These are phyloP conservation scores for Achlya flavicornis DNA, from an alignment of 2,888 invertebrate species.

Conservation along the genomic window DNA sequence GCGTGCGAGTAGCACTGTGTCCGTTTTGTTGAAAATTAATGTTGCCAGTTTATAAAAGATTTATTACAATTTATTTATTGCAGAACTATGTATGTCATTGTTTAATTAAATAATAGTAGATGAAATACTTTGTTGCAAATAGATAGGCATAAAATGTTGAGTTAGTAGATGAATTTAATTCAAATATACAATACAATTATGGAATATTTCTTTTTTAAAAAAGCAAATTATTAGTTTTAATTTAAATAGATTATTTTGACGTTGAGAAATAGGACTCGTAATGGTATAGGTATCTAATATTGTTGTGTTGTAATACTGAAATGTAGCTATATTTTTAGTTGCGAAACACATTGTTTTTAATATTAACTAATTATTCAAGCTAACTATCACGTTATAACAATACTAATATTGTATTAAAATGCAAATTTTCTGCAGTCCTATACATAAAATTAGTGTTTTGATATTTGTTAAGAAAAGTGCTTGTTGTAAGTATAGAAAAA, in stretches of 20 bases:
- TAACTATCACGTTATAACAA: background rate
- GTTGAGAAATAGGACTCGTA: background rate
- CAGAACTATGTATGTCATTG: slow-evolving; percentile 15
- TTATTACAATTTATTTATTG: slow-evolving; percentile 33
- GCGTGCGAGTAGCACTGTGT: slow-evolving; percentile 63
- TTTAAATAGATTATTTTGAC: background rate
- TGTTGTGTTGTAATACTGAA: background rate
- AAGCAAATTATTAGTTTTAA: background rate
- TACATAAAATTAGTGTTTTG: slow-evolving; percentile 15
- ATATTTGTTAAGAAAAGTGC: background rate
- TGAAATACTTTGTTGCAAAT: background rate
- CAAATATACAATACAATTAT: background rate
- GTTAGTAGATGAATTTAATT: background rate
- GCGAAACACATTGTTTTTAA: background rate
- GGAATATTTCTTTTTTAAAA: background rate
- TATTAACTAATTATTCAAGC: background rate
- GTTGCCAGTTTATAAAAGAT: slow-evolving; percentile 48
- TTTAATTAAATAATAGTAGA: slow-evolving; percentile 1
- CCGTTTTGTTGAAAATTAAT: slow-evolving; percentile 37
- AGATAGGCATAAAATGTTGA: background rate
- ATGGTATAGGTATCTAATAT: background rate
- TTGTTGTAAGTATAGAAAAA: background rate
- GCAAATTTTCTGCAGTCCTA: slow-evolving; percentile 37
- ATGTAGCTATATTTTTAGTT: background rate
- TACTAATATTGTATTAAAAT: slow-evolving; percentile 22